A percentile compares a stretch with the other conserved stretches of the same genome.
phyloP scores from a whole-genome alignment of 2,797 vertebrate genomes.

The Ctenopoma kingsleyae region DNA sequence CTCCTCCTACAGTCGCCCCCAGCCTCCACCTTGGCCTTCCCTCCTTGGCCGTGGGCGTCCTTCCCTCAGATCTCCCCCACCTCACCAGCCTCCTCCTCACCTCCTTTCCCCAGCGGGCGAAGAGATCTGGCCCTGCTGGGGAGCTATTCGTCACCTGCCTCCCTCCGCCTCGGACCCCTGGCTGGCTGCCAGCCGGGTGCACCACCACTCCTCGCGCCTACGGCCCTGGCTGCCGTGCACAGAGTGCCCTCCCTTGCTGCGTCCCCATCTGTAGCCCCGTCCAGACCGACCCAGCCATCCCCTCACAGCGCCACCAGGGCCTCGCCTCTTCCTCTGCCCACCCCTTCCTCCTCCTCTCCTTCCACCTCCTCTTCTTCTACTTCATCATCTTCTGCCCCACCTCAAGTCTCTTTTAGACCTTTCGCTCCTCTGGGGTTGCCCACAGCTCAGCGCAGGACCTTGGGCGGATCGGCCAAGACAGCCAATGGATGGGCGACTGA shows the following conservation, averaged over 20 bases:
- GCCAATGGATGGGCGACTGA: constrained; percentile 90
- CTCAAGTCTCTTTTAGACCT: constrained; percentile 85
- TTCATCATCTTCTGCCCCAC: constrained; percentile 59
- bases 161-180: constrained; percentile 83
- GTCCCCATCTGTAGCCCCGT: constrained; percentile 48
- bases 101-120: constrained; percentile 72
- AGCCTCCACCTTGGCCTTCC: constrained; percentile 84
- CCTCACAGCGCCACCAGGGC: constrained; percentile 80
- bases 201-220: constrained; percentile 75
- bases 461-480: constrained; percentile 79
- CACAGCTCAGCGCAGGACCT: constrained; percentile 74
- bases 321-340: constrained; percentile 64
- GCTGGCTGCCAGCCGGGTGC: constrained; percentile 76
- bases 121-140: constrained; percentile 86
- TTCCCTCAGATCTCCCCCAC: constrained; percentile 83
- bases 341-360: constrained; percentile 70
- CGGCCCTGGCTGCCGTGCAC: constrained; percentile 78
- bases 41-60: constrained; percentile 90
- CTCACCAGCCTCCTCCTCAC: constrained; percentile 76
- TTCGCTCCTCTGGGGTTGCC: constrained; percentile 81
- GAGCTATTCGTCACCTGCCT: constrained; percentile 80
- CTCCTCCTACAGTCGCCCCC: constrained; percentile 82
- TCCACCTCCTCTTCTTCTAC: constrained; percentile 73
- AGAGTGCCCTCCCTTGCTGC: constrained; percentile 74
- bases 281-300: constrained; percentile 79